Evolutionary conservation across 2,888 invertebrate species (phyloP).

Genomic region (Microchrysa polita): DNA sequence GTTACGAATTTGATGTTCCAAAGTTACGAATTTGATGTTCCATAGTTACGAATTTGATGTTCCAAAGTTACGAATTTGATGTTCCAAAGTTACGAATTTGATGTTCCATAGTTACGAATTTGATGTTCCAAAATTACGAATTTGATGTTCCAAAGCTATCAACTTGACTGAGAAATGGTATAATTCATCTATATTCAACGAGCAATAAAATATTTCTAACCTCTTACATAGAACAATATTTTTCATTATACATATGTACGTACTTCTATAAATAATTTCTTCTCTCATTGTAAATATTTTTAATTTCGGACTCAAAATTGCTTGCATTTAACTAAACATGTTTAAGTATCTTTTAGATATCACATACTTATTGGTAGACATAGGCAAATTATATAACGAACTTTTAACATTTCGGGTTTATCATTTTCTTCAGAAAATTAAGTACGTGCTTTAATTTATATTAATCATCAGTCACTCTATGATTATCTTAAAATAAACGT

Average conservation of each 20-base stretch:
- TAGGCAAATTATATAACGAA: background rate
- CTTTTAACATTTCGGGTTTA: too few species aligned
- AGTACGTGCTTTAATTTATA: background rate
- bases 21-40: too few species aligned
- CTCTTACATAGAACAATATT: too few species aligned
- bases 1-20: too few species aligned
- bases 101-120: too few species aligned
- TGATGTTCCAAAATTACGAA: too few species aligned
- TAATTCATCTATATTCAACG: constrained; percentile 21
- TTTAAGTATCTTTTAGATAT: constrained; percentile 11
- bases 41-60: too few species aligned
- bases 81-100: too few species aligned
- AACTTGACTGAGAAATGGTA: too few species aligned
- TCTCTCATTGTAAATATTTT: background rate
- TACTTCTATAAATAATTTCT: constrained; percentile 19
- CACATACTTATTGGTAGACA: constrained; percentile 31
- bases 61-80: too few species aligned
- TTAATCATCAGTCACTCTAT: background rate
- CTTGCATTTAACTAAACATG: background rate
- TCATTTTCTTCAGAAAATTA: background rate
- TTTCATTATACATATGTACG: constrained; percentile 6
- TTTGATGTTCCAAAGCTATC: too few species aligned
- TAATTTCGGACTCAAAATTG: background rate
- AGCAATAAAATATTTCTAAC: constrained; percentile 34
- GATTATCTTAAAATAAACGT: too few species aligned